Conservation (phyloP, 2,888 invertebrate species). For the Dimorphilus gyrociliatus region DNA sequence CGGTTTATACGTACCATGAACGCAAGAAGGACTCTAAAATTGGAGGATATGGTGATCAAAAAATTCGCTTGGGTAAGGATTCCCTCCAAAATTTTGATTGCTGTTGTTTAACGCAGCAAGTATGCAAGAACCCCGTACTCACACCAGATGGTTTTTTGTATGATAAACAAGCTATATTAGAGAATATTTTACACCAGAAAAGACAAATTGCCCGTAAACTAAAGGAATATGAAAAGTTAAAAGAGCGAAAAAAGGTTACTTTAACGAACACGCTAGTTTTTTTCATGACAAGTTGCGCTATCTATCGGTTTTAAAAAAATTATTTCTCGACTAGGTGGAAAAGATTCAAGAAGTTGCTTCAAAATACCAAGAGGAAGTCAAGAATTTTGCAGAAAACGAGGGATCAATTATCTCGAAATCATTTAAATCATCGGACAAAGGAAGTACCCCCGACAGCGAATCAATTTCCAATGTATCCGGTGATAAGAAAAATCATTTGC, state of each 20-base stretch:
- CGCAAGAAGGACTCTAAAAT: conserved; percentile 80
- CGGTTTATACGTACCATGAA: conserved; percentile 94
- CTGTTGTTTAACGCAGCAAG: conserved; percentile 87
- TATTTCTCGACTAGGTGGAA: no score
- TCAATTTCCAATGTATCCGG: conserved; percentile 64
- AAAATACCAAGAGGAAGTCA: no score
- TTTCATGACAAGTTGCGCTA: no score
- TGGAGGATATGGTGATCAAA: conserved; percentile 64
- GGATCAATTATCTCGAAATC: no score
- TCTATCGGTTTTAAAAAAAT: no score
- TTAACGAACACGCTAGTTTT: no score
- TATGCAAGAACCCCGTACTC: conserved; percentile 78
- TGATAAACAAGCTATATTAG: conserved; percentile 88
- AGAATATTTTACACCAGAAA: conserved; percentile 85
- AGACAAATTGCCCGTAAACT: conserved; percentile 69
- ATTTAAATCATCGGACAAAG: no score
- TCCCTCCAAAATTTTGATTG: conserved; percentile 82
- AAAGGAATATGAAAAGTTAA: conserved; percentile 78
- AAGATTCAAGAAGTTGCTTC: no score
- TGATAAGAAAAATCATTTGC: conserved; percentile 61
- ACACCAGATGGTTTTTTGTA: conserved; percentile 80
- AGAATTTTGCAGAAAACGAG: no score
- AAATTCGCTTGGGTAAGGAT: conserved; percentile 68
- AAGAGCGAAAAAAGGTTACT: conserved; percentile 52
- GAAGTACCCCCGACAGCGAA: no score